phyloP scores from a whole-genome alignment of 2,888 invertebrate genomes.

The Drosophila anomelani region DNA sequence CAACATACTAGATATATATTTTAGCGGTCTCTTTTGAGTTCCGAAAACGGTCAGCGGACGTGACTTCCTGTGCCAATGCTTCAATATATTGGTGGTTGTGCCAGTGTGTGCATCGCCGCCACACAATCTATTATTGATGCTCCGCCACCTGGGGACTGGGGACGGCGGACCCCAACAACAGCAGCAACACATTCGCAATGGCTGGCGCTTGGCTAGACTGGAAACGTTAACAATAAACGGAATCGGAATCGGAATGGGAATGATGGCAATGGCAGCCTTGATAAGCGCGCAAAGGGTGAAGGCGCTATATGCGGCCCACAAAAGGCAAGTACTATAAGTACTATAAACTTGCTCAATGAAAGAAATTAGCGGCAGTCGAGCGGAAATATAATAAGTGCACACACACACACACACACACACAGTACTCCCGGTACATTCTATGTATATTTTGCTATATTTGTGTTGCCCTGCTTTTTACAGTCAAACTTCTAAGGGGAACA shows the following conservation, averaged over 20 bases:
- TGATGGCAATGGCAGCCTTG: conserved; percentile 36
- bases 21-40: conserved; percentile 62
- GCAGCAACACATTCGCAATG: conserved; percentile 34
- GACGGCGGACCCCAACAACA: conserved; percentile 5
- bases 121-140: conserved; percentile 58
- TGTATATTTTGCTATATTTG: conserved; percentile 26
- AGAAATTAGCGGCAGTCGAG: conserved; percentile 71
- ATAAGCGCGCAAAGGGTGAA: conserved; percentile 39
- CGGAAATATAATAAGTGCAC: conserved; percentile 78
- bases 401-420: conserved; percentile 21
- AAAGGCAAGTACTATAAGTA: conserved; percentile 41
- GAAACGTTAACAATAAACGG: conserved; percentile 55
- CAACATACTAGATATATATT: conserved; percentile 33
- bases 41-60: conserved; percentile 68
- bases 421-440: conserved; percentile 3
- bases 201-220: conserved; percentile 68
- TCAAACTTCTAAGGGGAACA: conserved; percentile 10
- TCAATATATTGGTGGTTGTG: conserved; percentile 58
- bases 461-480: conserved; percentile 4
- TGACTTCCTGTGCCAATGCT: conserved; percentile 70
- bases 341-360: conserved; percentile 59
- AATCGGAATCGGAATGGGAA: conserved; percentile 6
- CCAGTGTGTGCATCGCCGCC: conserved; percentile 1
- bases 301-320: conserved; percentile 16
- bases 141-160: conserved; percentile 65